Evolutionary conservation across 2,888 invertebrate species (phyloP).

Genomic region (Drosophila infuscata): DNA sequence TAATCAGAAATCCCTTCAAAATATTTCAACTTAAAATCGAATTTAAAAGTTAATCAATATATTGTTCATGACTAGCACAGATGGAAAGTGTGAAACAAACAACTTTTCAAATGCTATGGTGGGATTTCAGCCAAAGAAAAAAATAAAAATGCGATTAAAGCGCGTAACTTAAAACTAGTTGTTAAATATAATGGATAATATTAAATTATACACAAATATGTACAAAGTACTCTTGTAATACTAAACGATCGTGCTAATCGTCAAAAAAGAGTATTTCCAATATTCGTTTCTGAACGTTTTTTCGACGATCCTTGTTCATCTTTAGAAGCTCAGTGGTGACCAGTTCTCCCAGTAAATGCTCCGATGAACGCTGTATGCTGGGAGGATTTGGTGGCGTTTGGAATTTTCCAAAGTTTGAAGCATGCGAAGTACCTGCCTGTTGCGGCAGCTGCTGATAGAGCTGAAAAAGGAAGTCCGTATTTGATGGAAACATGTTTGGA

Average conservation of each 20-base stretch:
- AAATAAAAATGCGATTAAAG: constrained; percentile 11
- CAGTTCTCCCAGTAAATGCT: constrained; percentile 84
- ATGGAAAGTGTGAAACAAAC: constrained; percentile 44
- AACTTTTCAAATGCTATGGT: constrained; percentile 65
- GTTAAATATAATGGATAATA: constrained; percentile 4
- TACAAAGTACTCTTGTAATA: constrained; percentile 47
- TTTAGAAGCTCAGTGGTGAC: constrained; percentile 84
- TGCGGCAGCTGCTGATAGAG: constrained; percentile 84
- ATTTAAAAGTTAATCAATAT: constrained; percentile 27
- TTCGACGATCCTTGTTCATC: constrained; percentile 84
- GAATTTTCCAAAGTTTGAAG: constrained; percentile 76
- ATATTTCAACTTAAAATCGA: constrained; percentile 2
- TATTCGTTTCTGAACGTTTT: constrained; percentile 84
- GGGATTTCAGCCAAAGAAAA: constrained; percentile 43
- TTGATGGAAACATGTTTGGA: constrained; percentile 79
- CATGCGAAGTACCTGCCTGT: constrained; percentile 67
- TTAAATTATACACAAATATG: constrained; percentile 39
- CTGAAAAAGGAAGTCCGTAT: constrained; percentile 84
- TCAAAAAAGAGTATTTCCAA: constrained; percentile 85
- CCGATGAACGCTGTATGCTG: constrained; percentile 81
- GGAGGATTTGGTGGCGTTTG: constrained; percentile 74
- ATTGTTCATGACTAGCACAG: constrained; percentile 62
- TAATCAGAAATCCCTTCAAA: constrained; percentile 23
- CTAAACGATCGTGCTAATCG: constrained; percentile 68
- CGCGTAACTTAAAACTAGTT: constrained; percentile 19